These are phyloP conservation scores for Aegithalos caudatus DNA, from an alignment of 2,113 vertebrate species.

Conservation along the genomic window DNA sequence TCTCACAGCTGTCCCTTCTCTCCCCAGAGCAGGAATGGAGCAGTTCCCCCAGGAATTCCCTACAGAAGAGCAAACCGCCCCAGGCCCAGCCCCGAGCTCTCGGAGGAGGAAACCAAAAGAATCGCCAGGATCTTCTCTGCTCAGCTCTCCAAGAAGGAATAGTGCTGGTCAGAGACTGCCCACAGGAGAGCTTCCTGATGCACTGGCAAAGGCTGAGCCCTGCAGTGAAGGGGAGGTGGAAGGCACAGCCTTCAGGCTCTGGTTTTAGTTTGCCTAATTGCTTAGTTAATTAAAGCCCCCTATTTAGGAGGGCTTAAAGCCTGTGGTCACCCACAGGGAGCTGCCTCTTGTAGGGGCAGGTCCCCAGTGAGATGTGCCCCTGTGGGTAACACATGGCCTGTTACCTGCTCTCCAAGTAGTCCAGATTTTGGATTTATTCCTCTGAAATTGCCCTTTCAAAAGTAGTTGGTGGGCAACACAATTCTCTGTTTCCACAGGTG, in stretches of 20 bases:
- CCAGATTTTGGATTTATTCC: background rate
- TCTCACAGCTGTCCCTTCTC: background rate
- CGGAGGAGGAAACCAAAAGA: constrained; percentile 78
- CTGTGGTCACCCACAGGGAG: background rate
- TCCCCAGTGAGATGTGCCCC: accelerated
- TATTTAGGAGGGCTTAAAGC: background rate
- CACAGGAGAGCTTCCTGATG: accelerated
- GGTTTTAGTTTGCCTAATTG: background rate
- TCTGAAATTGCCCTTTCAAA: background rate
- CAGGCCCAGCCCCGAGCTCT: constrained; percentile 52
- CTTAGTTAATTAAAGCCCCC: background rate
- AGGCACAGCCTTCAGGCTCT: background rate
- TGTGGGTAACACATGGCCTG: accelerated
- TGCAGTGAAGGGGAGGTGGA: background rate
- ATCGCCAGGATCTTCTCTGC: constrained; percentile 90
- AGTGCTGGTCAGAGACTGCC: accelerated
- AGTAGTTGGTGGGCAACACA: accelerated
- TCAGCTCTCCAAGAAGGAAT: constrained; percentile 70
- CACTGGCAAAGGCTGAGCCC: accelerated
- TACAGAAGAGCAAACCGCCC: constrained; percentile 37
- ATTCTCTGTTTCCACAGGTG: background rate
- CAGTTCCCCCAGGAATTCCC: background rate
- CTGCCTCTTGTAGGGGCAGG: background rate
- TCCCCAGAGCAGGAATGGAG: constrained; percentile 27
- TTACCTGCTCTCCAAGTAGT: background rate